phyloP scores from a whole-genome alignment of 2,888 invertebrate genomes.

The Thymelicus lineola region DNA sequence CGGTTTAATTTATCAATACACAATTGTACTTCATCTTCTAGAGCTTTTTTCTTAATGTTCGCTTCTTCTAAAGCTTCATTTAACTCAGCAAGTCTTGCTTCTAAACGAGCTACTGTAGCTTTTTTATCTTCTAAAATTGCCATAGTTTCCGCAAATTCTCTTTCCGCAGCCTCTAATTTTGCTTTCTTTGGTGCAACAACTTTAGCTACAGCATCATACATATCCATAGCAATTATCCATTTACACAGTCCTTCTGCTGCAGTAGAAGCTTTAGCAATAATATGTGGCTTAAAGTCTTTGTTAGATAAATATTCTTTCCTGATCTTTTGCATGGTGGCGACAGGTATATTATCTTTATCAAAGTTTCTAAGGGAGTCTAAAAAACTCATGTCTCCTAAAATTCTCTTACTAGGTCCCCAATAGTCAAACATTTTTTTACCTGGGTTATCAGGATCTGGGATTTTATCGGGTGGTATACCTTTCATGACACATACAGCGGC shows the following conservation, averaged over 20 bases:
- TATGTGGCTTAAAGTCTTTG: conserved; percentile 91
- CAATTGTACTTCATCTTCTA: conserved; percentile 90
- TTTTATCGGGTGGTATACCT: conserved; percentile 90
- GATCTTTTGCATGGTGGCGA: conserved; percentile 89
- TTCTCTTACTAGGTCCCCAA: conserved; percentile 94
- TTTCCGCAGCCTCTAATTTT: conserved; percentile 92
- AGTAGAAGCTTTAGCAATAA: conserved; percentile 95
- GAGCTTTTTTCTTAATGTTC: conserved; percentile 86
- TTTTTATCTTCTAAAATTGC: conserved; percentile 93
- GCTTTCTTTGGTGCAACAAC: conserved; percentile 94
- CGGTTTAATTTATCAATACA: conserved; percentile 94
- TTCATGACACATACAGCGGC: conserved; percentile 96
- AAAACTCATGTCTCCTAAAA: conserved; percentile 93
- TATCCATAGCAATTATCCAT: conserved; percentile 96
- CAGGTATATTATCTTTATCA: conserved; percentile 93
- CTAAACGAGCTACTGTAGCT: conserved; percentile 90
- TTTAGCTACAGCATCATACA: conserved; percentile 94
- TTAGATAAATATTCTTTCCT: conserved; percentile 90
- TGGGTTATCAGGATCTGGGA: conserved; percentile 88
- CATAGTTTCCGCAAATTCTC: conserved; percentile 93
- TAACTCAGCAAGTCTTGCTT: conserved; percentile 90
- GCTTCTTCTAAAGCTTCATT: conserved; percentile 89
- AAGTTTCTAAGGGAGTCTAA: conserved; percentile 90
- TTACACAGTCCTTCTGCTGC: conserved; percentile 97
- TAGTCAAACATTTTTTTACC: conserved; percentile 90